Base-by-base conservation (phyloP, 2,888 invertebrate species). In the Dicranocentrus wangi region DNA sequence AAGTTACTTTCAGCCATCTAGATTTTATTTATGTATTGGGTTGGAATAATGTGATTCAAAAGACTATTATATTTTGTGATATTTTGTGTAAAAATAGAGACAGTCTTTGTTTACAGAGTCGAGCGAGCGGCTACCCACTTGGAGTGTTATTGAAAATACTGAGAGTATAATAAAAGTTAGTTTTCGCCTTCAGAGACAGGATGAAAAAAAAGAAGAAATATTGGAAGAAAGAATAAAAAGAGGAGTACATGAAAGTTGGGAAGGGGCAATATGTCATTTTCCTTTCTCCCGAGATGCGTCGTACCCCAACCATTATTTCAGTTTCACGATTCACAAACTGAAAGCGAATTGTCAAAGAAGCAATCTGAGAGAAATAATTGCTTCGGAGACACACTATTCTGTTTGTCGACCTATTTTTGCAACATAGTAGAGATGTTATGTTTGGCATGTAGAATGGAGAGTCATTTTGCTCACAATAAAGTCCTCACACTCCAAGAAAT, bases 291-390 rank as follows among this genome's bases (percentile, higher is more conserved):
- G n/a, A n/a, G n/a, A n/a, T n/a, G n/a, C n/a, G n/a, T n/a, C n/a
- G n/a, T n/a, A n/a, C 55, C 10, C 15, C 55, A 58, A 51, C 51
- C 51, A 51, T 51, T 17, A 17, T 17, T 25, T 15, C 13, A 58
- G 58, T 13, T 58, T 58, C 25, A 23, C 17, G 28, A 61, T 21
- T 19, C 13, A n/a, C 8, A 5, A 51, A 19, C 8, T 17, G 39
- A 17, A 21, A 28, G 17, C n/a, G 28, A 70, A 58, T 70, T 70
- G 55, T 42, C 42, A 39, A 70, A 17, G 53, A 53, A 65, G 65
- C 65, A 65, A 42, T 70, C 70, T 58, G 58, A 70, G 58, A 58
- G 23, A 23, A 55, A 70, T 70, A 70, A 70, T 70, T 70, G 70
- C 55, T 58, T 70, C 39, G 21, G 51, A 58, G 25, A 55, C 58